phyloP scores from a whole-genome alignment of 2,797 vertebrate species.

The Lepilemur septentrionalis region DNA sequence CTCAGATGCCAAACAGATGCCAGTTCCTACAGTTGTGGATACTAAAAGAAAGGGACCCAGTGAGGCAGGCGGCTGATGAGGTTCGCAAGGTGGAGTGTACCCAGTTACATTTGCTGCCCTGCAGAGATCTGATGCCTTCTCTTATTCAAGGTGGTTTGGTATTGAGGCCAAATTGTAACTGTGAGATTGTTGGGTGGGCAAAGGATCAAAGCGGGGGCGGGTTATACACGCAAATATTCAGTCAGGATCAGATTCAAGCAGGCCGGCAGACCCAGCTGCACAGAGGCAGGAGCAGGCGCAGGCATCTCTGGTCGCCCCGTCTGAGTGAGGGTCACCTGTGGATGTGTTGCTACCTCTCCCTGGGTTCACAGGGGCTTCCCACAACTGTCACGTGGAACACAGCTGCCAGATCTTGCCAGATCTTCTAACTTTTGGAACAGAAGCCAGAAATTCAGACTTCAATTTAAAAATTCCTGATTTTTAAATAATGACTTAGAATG shows the following conservation, averaged over 20 bases:
- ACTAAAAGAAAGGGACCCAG: background rate
- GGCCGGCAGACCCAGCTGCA: background rate
- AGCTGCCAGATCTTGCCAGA: background rate
- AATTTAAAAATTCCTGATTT: background rate
- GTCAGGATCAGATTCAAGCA: background rate
- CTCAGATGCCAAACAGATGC: too few relatives aligned
- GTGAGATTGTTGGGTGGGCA: background rate
- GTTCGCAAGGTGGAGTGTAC: background rate
- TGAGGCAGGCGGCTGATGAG: background rate
- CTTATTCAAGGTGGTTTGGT: background rate
- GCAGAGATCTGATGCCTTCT: background rate
- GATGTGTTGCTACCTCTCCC: too few relatives aligned
- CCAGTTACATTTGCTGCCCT: background rate
- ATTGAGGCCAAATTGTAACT: background rate
- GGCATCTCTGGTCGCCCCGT: rapidly evolving
- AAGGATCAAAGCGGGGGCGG: background rate
- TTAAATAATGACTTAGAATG: background rate
- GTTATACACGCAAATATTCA: background rate
- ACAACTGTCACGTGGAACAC: rapidly evolving
- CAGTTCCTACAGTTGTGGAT: background rate
- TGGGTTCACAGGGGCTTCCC: background rate
- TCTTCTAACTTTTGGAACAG: background rate
- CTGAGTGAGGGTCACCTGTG: background rate
- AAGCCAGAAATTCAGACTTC: background rate
- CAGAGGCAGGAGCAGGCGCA: too few relatives aligned